A percentile compares a stretch with the other conserved stretches of the same genome.
Evolutionary conservation across 2,888 invertebrate species (phyloP).

Genomic region (Seira ritae): DNA sequence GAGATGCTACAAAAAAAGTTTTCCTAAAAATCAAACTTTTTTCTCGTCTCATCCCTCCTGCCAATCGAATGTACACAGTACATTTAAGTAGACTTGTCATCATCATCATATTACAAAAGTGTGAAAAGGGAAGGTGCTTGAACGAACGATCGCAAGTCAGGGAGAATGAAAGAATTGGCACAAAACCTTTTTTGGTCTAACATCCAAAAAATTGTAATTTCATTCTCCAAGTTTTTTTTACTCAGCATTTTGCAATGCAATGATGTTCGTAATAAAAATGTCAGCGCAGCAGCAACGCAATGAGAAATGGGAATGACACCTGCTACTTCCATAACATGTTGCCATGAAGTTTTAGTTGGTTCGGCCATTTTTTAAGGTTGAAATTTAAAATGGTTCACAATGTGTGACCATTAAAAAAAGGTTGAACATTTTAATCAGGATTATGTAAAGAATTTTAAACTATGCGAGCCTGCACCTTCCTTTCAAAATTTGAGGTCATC

Average conservation of each 20-base stretch:
- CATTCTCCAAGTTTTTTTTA: conserved; percentile 35
- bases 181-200: conserved; percentile 57
- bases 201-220: conserved; percentile 55
- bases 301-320: not conserved
- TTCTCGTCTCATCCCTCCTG: not conserved
- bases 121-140: not conserved
- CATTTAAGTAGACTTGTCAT: too few species aligned
- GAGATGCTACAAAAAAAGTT: not conserved
- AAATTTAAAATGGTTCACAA: not conserved
- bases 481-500: not conserved
- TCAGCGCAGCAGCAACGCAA: too few species aligned
- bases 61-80: not conserved
- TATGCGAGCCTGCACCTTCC: not conserved
- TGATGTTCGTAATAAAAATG: not conserved
- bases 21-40: not conserved
- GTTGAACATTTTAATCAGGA: not conserved
- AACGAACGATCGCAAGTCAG: not conserved
- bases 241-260: not conserved
- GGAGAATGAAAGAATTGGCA: conserved; percentile 37
- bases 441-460: not conserved
- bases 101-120: too few species aligned
- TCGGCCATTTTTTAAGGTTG: not conserved
- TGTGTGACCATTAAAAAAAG: not conserved
- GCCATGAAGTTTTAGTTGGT: too few species aligned
- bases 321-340: not conserved